Base-by-base conservation (phyloP, 2,888 invertebrate species). In the Papilio elwesi region DNA sequence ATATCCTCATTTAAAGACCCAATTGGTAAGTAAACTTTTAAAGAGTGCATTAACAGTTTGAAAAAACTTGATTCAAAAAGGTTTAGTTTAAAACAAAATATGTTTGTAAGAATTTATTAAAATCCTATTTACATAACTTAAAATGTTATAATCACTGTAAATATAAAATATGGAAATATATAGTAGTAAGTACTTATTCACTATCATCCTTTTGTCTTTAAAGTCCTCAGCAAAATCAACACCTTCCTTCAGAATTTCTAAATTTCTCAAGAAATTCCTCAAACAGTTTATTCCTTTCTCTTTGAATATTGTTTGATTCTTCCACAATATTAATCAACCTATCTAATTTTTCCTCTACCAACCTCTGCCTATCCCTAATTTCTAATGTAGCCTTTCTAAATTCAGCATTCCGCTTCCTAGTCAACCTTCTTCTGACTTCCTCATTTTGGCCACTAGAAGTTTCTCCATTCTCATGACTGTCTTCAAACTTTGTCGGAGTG, bases 301-400 rank as follows among this genome's bases (percentile, higher is more conserved):
- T 85, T 77, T 93, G 93, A 78, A 93, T 93, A 74, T 77, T 87
- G 78, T 93, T 93, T 49, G 93, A 93, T 80, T 93, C 92, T 81
- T 92, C 90, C 57, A 93, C 92, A 76, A 92, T 90, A 85, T 85
- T 89, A 71, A 93, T 90, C 78, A 93, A 75, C 74, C 87, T 90
- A 86, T 93, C 92, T 83, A 93, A 80, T 75, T 93, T 93, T 52
- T 90, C 88, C 79, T 93, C 93, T 0, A 93, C 90, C n/a, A 84
- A 81, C 73, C 83, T 83, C 75, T 93, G 93, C 53, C 93, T 84
- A 66, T 92, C 92, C 75, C 88, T 85, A 84, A 93, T 89, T 82
- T 93, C 93, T 75, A 88, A 74, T 3, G 92, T 88, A 1, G 88
- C 87, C 81, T 91, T 92, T 57, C 86, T 85, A 68, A 93, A 89